Evolutionary conservation across 1,140 invertebrate genomes (phyloP).

Genomic region (Battus philenor): DNA sequence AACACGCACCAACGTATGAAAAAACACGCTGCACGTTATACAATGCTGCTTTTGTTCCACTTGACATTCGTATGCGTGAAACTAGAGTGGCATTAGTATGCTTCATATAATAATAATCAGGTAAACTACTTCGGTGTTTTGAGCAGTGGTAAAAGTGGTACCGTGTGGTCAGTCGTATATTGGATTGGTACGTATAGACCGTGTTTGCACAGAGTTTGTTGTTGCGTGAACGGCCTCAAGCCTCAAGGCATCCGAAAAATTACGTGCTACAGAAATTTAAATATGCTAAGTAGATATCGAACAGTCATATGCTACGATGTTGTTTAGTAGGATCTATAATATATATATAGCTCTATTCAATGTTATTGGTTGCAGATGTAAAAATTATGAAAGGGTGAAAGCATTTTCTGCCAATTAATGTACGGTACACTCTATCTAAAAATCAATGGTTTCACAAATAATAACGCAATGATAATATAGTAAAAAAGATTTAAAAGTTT

Average conservation of each 20-base stretch:
- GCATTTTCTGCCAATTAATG: too few relatives aligned
- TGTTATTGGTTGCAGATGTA: too few relatives aligned
- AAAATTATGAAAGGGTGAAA: too few relatives aligned
- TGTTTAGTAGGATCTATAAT: too few relatives aligned
- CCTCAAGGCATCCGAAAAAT: slow-evolving; percentile 46
- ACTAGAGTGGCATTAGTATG: neutral
- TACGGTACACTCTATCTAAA: too few relatives aligned
- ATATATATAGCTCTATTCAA: too few relatives aligned
- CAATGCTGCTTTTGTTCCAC: slow-evolving; percentile 34
- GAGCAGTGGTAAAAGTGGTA: slow-evolving; percentile 29
- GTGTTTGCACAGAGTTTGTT: slow-evolving; percentile 40
- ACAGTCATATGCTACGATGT: too few relatives aligned
- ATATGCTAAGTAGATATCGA: too few relatives aligned
- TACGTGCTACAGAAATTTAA: slow-evolving; percentile 29
- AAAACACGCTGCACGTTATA: slow-evolving; percentile 21
- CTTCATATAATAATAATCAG: slow-evolving; percentile 4
- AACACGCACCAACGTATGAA: slow-evolving; percentile 36
- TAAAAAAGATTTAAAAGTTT: too few relatives aligned
- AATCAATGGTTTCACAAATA: too few relatives aligned
- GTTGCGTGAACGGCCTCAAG: slow-evolving; percentile 53
- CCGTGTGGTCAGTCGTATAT: slow-evolving; percentile 51
- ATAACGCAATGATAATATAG: too few relatives aligned
- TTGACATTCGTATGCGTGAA: neutral
- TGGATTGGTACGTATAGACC: slow-evolving; percentile 39
- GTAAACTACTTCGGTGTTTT: slow-evolving; percentile 12